These are phyloP conservation scores for Illadopsis cleaveri DNA, from an alignment of 2,113 vertebrate genomes.

Conservation along the genomic window DNA sequence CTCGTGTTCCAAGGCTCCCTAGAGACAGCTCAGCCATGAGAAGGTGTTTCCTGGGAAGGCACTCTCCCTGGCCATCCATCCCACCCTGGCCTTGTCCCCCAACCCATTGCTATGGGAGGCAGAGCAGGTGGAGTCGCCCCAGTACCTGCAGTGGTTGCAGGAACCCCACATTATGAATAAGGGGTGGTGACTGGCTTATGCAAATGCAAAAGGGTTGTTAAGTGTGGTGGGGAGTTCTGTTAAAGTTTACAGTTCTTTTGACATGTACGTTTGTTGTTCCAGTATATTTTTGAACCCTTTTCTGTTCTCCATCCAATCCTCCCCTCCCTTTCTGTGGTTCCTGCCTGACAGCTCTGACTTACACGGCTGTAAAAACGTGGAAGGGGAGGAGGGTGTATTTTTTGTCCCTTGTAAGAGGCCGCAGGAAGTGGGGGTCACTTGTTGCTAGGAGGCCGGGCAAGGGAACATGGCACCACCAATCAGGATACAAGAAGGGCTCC, in stretches of 20 bases:
- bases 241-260: not conserved
- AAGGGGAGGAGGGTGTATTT: no score
- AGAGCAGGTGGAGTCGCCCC: not conserved
- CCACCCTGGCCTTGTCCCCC: not conserved
- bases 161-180: not conserved
- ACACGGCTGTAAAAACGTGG: not conserved
- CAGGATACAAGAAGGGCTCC: not conserved
- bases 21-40: not conserved
- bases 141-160: not conserved
- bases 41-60: not conserved
- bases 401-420: no score
- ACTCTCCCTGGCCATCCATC: not conserved
- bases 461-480: not conserved
- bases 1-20: conserved; percentile 92
- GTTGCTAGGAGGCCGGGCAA: not conserved
- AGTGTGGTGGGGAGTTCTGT: not conserved
- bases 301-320: not conserved
- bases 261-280: not conserved
- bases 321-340: not conserved
- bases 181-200: not conserved
- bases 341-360: not conserved
- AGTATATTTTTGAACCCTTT: not conserved
- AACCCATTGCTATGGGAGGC: not conserved
- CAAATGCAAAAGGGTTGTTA: not conserved
- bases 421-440: not conserved